Conservation (phyloP, 2,797 vertebrate species). For the Phalloptychus januarius region DNA sequence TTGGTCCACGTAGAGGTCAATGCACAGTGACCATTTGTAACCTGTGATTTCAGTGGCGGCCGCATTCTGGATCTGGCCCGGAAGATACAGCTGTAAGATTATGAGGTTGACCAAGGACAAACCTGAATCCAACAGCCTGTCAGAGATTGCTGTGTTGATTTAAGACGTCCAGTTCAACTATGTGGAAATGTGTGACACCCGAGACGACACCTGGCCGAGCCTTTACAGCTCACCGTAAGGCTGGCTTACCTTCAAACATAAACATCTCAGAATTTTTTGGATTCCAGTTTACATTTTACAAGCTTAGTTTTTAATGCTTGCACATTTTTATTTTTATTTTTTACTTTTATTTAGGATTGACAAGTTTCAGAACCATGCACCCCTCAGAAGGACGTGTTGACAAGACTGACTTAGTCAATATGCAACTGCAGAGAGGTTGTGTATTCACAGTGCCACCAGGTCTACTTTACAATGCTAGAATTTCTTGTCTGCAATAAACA, state of each 20-base stretch:
- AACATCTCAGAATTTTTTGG: background rate
- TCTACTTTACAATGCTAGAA: background rate
- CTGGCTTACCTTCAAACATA: background rate
- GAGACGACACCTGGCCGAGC: background rate
- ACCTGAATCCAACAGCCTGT: constrained; percentile 14
- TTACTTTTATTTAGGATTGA: background rate
- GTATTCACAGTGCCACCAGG: background rate
- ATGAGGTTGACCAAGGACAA: constrained; percentile 60
- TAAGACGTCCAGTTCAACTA: background rate
- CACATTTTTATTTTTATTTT: background rate
- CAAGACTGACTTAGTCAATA: background rate
- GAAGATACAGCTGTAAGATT: constrained; percentile 36
- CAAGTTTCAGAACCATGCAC: background rate
- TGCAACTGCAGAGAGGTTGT: background rate
- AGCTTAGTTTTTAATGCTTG: background rate
- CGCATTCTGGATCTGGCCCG: constrained; percentile 51
- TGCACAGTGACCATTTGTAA: constrained; percentile 57
- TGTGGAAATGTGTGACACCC: background rate
- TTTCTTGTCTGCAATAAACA: background rate
- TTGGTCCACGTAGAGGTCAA: constrained; percentile 43
- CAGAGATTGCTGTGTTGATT: background rate
- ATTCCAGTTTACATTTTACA: background rate
- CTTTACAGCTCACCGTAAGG: background rate
- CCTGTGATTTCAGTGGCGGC: constrained; percentile 65
- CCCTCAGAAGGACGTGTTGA: background rate